A percentile compares a stretch with the other conserved stretches of the same genome.
phyloP scores from a whole-genome alignment of 1,140 invertebrate genomes.

The Drosophila pseudoananassae region DNA sequence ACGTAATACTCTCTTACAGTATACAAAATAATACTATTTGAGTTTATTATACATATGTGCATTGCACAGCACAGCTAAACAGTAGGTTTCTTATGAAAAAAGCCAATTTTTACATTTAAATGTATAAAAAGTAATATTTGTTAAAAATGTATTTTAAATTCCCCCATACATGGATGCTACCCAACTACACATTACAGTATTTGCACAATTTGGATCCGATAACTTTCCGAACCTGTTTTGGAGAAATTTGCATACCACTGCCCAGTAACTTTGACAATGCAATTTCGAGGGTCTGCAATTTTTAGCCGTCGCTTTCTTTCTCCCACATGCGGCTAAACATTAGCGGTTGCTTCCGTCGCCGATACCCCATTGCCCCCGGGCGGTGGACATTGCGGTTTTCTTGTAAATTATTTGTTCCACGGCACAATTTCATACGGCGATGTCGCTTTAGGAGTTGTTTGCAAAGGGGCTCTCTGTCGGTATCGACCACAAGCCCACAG shows the following conservation, averaged over 20 bases:
- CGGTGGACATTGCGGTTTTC: constrained; percentile 65
- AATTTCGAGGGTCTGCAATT: constrained; percentile 48
- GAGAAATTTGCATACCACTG: constrained; percentile 36
- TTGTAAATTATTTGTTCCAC: constrained; percentile 75
- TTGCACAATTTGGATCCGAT: constrained; percentile 1
- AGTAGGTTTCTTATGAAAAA: too few species aligned
- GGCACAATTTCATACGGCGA: constrained; percentile 51
- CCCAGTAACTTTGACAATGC: constrained; percentile 60
- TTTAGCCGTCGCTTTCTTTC: constrained; percentile 1
- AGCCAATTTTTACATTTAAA: too few species aligned
- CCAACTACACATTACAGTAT: background rate
- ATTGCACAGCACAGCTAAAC: too few species aligned
- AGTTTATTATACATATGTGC: too few species aligned
- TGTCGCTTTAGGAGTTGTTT: background rate
- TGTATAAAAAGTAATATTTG: too few species aligned
- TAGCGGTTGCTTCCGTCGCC: constrained; percentile 62
- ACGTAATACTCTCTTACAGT: too few species aligned
- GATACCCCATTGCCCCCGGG: constrained; percentile 5
- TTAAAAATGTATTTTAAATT: too few species aligned
- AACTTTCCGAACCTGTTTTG: background rate
- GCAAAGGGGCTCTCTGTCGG: background rate
- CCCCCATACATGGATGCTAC: too few species aligned
- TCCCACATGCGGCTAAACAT: constrained; percentile 63
- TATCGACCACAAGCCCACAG: constrained; percentile 46
- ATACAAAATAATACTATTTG: too few species aligned